These are phyloP conservation scores for Knipowitschia caucasica DNA, from an alignment of 2,797 vertebrate species.

Conservation along the genomic window DNA sequence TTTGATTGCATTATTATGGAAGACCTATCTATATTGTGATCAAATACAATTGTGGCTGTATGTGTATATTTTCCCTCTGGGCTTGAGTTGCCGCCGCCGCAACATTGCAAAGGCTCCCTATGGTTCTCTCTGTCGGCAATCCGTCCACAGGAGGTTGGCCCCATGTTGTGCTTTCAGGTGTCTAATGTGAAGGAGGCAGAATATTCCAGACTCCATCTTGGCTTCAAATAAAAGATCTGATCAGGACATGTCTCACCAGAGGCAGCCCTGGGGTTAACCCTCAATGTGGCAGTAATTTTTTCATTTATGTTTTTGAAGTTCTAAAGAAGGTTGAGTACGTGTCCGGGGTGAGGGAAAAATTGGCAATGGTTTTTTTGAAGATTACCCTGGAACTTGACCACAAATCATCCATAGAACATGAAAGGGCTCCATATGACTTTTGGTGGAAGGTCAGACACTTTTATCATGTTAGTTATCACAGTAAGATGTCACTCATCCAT, in stretches of 20 bases:
- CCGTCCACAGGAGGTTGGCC: not conserved
- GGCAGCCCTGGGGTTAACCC: not conserved
- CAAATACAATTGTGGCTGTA: not conserved
- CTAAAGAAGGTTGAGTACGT: not conserved
- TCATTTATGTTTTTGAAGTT: not conserved
- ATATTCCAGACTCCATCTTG: not conserved
- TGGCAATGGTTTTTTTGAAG: not conserved
- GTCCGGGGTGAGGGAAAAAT: not conserved
- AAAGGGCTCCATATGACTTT: too few species aligned
- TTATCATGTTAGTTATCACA: too few species aligned
- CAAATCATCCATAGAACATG: too few species aligned
- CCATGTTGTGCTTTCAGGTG: constrained; percentile 1
- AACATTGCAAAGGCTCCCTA: not conserved
- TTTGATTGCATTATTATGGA: not conserved
- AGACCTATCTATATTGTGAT: not conserved
- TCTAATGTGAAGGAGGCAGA: not conserved
- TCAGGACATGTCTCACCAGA: not conserved
- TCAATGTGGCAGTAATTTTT: not conserved
- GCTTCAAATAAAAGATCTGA: not conserved
- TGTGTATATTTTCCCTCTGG: not conserved
- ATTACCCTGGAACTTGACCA: not conserved
- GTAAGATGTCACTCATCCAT: too few species aligned
- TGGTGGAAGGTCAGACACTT: too few species aligned
- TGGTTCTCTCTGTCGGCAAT: not conserved
- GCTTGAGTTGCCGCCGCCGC: not conserved